A percentile compares a stretch with the other conserved stretches of the same genome.
These are phyloP conservation scores for Plebejus melissa DNA, from an alignment of 2,888 invertebrate genomes.

Conservation along the genomic window DNA sequence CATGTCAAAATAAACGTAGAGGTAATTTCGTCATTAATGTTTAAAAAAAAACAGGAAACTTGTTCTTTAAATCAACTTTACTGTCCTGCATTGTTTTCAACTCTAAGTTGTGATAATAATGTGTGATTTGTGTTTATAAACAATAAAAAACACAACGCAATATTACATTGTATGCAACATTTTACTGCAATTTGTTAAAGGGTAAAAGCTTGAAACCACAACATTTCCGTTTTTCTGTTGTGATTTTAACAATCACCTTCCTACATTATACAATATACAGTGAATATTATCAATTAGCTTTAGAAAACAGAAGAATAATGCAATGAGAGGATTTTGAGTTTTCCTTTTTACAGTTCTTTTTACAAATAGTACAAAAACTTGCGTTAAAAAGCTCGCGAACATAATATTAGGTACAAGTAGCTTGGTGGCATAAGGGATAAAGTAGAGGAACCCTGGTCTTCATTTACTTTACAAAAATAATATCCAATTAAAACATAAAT, in stretches of 20 bases:
- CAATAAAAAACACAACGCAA: not conserved
- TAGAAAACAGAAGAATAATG: not conserved
- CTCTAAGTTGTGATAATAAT: not conserved
- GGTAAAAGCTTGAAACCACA: constrained; percentile 60
- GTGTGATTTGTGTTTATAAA: not conserved
- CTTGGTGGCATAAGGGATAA: too few relatives aligned
- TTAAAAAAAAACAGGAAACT: not conserved
- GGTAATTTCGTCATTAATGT: too few relatives aligned
- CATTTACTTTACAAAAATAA: too few relatives aligned
- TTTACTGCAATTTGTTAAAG: constrained; percentile 42
- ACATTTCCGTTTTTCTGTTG: constrained; percentile 57
- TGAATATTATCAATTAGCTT: constrained; percentile 17
- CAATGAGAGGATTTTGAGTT: not conserved
- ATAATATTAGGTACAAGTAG: too few relatives aligned
- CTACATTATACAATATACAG: constrained; percentile 28
- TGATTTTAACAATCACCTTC: constrained; percentile 54
- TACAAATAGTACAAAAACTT: too few relatives aligned
- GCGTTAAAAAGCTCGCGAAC: too few relatives aligned
- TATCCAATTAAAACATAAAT: too few relatives aligned
- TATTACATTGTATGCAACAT: constrained; percentile 22
- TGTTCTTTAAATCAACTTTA: not conserved
- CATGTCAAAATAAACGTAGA: too few relatives aligned
- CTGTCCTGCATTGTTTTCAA: not conserved
- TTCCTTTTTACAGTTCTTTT: not conserved
- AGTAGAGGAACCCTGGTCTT: too few relatives aligned